A percentile compares a stretch with the other conserved stretches of the same genome.
These are phyloP conservation scores for Scyliorhinus canicula DNA, from an alignment of 2,797 vertebrate genomes.

Conservation along the genomic window DNA sequence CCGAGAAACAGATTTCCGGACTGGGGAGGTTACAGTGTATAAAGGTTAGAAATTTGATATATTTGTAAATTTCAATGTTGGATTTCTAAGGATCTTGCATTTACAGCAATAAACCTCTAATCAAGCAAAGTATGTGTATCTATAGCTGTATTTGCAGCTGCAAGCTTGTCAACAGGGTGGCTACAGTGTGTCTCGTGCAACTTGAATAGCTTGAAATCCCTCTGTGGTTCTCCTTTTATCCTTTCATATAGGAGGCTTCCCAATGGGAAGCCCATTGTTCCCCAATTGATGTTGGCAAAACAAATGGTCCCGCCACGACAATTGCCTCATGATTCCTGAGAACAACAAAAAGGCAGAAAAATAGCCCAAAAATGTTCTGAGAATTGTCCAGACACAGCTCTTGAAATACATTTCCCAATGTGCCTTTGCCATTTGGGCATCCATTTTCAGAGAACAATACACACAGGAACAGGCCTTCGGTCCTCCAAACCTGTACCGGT, in stretches of 20 bases:
- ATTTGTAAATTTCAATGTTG: background rate
- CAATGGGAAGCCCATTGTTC: background rate
- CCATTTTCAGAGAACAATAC: too few species aligned
- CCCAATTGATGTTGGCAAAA: background rate
- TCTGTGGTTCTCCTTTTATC: background rate
- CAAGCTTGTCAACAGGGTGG: background rate
- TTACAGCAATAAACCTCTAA: background rate
- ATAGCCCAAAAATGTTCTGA: background rate
- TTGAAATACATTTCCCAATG: background rate
- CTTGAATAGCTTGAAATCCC: background rate
- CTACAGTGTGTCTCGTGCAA: background rate
- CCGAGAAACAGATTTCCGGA: background rate
- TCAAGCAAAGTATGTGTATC: background rate
- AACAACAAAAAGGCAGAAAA: background rate
- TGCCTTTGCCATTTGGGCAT: background rate
- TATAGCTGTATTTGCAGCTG: background rate
- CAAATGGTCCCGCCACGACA: background rate
- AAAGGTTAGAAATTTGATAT: background rate
- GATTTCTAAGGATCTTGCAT: background rate
- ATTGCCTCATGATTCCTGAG: background rate
- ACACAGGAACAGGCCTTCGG: too few species aligned
- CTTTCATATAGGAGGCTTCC: background rate
- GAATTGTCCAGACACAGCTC: background rate
- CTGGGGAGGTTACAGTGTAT: background rate
- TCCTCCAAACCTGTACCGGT: too few species aligned